Percentiles rank a stretch among this genome's conserved stretches.
Conservation (phyloP, 1,140 invertebrate species). For the Scaptomyza montana region DNA sequence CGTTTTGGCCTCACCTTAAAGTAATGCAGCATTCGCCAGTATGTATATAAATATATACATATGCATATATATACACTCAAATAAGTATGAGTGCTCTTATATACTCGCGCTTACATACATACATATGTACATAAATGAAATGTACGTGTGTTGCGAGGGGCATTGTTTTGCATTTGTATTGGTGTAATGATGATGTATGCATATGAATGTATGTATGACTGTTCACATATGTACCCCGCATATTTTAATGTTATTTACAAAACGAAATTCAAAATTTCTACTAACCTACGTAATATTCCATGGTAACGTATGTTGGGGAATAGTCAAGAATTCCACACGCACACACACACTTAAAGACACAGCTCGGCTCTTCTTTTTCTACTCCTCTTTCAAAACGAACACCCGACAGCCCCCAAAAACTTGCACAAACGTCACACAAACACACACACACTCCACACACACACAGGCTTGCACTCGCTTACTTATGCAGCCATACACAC, state of each 20-base stretch:
- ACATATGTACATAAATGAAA: background rate
- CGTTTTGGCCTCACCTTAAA: conserved; percentile 54
- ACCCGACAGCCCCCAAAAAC: conserved; percentile 50
- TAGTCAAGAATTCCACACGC: conserved; percentile 74
- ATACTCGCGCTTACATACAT: conserved; percentile 17
- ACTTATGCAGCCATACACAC: conserved; percentile 38
- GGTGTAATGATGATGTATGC: conserved; percentile 10
- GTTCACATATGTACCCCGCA: conserved; percentile 23
- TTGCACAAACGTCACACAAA: conserved; percentile 49
- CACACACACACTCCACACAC: conserved; percentile 51
- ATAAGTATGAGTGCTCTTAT: conserved; percentile 6
- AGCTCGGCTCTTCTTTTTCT: conserved; percentile 62
- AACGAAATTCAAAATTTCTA: conserved; percentile 54
- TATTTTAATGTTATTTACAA: conserved; percentile 43
- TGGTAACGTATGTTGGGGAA: conserved; percentile 79
- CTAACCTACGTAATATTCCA: conserved; percentile 82
- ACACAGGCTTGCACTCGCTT: conserved; percentile 39
- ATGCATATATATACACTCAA: background rate
- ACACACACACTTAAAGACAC: conserved; percentile 51
- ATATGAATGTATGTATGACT: conserved; percentile 14
- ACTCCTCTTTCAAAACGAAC: conserved; percentile 48
- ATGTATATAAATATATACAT: background rate
- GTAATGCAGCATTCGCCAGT: conserved; percentile 42
- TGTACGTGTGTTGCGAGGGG: conserved; percentile 4
- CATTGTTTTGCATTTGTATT: conserved; percentile 31